Conservation (phyloP, 1,140 invertebrate species). For the Hycleus cichorii region DNA sequence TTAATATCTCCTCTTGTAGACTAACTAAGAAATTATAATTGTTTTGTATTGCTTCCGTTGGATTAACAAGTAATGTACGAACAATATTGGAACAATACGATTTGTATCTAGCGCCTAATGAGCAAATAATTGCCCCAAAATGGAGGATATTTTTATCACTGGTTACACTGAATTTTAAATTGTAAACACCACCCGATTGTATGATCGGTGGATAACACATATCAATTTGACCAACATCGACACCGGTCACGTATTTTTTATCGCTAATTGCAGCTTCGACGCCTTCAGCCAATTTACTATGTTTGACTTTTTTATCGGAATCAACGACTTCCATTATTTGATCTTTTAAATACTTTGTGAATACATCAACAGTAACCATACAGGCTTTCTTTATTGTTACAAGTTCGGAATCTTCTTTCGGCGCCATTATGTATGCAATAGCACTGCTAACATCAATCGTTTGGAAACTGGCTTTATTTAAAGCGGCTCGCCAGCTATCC, state of each 20-base stretch:
- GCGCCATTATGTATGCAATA: slow-evolving; percentile 81
- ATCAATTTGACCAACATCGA: slow-evolving; percentile 83
- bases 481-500: slow-evolving; percentile 75
- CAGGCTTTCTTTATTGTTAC: slow-evolving; percentile 91
- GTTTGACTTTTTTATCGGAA: slow-evolving; percentile 92
- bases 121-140: slow-evolving; percentile 95
- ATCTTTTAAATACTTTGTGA: slow-evolving; percentile 93
- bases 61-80: slow-evolving; percentile 95
- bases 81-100: slow-evolving; percentile 98
- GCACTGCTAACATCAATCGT: slow-evolving; percentile 81
- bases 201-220: slow-evolving; percentile 98
- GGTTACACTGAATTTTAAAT: slow-evolving; percentile 90
- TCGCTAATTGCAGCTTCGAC: slow-evolving; percentile 84
- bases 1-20: slow-evolving; percentile 88
- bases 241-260: slow-evolving; percentile 89
- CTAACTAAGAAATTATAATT: slow-evolving; percentile 91
- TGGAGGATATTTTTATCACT: slow-evolving; percentile 92
- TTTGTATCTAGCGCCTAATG: slow-evolving; percentile 90
- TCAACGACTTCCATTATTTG: slow-evolving; percentile 99
- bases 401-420: slow-evolving; percentile 93
- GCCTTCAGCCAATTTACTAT: slow-evolving; percentile 90
- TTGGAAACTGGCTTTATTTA: slow-evolving; percentile 74
- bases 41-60: slow-evolving; percentile 69
- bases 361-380: slow-evolving; percentile 88
- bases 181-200: slow-evolving; percentile 96